Evolutionary conservation across 2,797 vertebrate genomes (phyloP), one percentile per base, ranked within the genome.

Genomic region (Helarctos malayanus): DNA sequence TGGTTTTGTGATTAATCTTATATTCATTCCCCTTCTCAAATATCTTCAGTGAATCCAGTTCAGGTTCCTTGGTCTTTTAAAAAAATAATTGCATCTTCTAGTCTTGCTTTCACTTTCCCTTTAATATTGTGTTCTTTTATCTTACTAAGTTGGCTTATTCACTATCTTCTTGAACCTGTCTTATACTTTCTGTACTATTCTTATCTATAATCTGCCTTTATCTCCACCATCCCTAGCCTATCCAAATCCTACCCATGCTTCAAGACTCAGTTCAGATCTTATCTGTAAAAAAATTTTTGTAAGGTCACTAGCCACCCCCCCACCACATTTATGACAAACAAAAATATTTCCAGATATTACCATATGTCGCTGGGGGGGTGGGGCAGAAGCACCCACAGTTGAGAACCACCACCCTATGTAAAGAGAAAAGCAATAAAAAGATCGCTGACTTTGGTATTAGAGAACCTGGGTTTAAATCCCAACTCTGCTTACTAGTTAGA

Each of bases 1-100:
- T 65, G 7, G 25, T 89, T 92, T 97, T 69, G 94, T 97, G 52
- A 82, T 83, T 96, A 85, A 52, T 52, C 47, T 85, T 61, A 45
- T 27, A 95, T 32, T 71, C 32, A 95, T 32, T 71, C 71, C 12
- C 21, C 27, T 86, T 35, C 41, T 98, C 5, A 93, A 1, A 95
- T 93, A 73, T 88, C 47, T 61, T 85, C 25, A 79, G 11, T 47
- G 19, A 97, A 38, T 89, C 41, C 57, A 65, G 9, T 91, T 93
- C 11, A 83, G 49, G 12, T 65, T 92, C 38, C 54, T 94, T 94
- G 68, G 18, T 94, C 75, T 91, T 96, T 61, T 38, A 68, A 38
- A 91, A 89, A 94, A 61, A 91, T 79, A 25, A 35, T 76, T 97
- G 92, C 11, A 59, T 14, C 29, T 82, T 88, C 78, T 85, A 19